phyloP scores from a whole-genome alignment of 2,888 invertebrate species.

The Drosophila algonquin region DNA sequence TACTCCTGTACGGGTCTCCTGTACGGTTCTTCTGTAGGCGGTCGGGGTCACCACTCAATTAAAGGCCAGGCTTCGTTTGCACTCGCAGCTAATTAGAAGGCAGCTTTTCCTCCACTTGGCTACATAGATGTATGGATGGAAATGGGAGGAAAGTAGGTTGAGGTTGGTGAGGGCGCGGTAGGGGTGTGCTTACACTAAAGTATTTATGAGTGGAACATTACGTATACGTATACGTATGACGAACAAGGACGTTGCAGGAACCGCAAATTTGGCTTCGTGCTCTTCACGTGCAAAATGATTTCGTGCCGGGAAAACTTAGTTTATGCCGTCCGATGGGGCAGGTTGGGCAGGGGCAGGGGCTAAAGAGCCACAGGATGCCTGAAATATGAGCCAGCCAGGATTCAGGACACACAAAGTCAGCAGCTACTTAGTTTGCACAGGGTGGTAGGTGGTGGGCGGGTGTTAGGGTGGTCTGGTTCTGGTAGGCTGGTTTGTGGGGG shows the following conservation, averaged over 20 bases:
- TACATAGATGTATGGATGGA: neutral
- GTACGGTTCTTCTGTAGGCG: neutral
- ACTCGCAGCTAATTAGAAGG: slow-evolving; percentile 50
- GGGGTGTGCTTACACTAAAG: slow-evolving; percentile 13
- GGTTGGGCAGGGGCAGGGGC: neutral
- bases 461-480: neutral
- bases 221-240: slow-evolving; percentile 21
- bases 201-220: slow-evolving; percentile 38
- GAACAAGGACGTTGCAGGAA: slow-evolving; percentile 33
- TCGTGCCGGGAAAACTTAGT: slow-evolving; percentile 55
- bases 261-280: slow-evolving; percentile 77
- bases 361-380: slow-evolving; percentile 18
- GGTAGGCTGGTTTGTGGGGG: neutral
- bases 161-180: slow-evolving; percentile 17
- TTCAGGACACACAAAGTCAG: slow-evolving; percentile 24
- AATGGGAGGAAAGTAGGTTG: neutral
- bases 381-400: slow-evolving; percentile 38
- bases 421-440: slow-evolving; percentile 58
- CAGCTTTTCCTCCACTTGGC: neutral
- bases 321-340: slow-evolving; percentile 53
- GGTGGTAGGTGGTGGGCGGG: slow-evolving; percentile 2
- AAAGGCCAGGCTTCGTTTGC: slow-evolving; percentile 12
- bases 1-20: slow-evolving; percentile 24
- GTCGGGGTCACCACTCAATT: slow-evolving; percentile 44
- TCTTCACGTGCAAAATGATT: slow-evolving; percentile 60